These are phyloP conservation scores for Mionectes macconnelli DNA, from an alignment of 2,113 vertebrate genomes.

Conservation along the genomic window DNA sequence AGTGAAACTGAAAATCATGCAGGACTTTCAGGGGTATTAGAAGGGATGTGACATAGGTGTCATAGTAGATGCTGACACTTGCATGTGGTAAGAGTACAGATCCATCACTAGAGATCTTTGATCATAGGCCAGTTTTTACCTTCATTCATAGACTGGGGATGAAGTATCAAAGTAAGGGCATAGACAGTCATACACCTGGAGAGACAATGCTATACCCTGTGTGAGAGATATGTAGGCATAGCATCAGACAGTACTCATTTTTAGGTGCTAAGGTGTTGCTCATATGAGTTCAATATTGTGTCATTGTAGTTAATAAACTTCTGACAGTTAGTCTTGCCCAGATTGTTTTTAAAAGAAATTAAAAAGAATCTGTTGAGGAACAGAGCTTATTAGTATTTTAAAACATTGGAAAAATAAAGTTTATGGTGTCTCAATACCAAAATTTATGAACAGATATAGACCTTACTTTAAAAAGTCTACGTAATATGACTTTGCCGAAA, in stretches of 20 bases:
- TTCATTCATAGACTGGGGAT: not conserved
- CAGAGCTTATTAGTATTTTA: not conserved
- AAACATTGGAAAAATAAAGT: not conserved
- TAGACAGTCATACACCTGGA: not conserved
- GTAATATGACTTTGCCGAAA: slow-evolving; percentile 47
- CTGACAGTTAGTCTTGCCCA: not conserved
- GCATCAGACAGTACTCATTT: not conserved
- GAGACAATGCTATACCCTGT: not conserved
- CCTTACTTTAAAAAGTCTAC: slow-evolving; percentile 7
- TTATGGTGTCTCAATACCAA: not conserved
- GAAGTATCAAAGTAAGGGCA: not conserved
- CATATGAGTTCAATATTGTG: not conserved
- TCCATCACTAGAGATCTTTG: not conserved
- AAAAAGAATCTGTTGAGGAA: not conserved
- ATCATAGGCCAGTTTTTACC: not conserved
- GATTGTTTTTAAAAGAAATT: not conserved
- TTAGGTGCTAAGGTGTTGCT: not conserved
- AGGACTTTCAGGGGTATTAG: not conserved
- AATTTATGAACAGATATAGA: not conserved
- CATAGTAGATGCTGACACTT: not conserved
- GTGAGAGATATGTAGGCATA: not conserved
- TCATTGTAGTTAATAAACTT: not conserved
- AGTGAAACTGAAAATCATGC: not conserved
- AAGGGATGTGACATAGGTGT: not conserved
- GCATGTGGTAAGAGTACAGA: not conserved